Conservation (phyloP, 2,113 vertebrate genomes). For the Aegithalos caudatus region DNA sequence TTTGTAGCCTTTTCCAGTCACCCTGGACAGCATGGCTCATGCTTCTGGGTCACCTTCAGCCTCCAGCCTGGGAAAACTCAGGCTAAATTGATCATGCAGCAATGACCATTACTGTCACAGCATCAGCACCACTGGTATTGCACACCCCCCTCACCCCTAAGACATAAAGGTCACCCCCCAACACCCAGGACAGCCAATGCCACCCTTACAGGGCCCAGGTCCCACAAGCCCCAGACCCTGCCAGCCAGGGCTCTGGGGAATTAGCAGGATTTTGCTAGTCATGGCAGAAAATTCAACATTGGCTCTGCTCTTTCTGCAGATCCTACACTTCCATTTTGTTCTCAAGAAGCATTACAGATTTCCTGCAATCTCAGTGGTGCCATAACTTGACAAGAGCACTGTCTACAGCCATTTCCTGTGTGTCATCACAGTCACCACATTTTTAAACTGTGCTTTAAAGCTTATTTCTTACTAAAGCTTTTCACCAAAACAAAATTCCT, state of each 20-base stretch:
- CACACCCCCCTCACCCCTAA: neutral
- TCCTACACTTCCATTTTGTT: neutral
- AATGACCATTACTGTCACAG: neutral
- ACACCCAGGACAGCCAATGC: neutral
- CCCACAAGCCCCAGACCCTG: rapidly evolving
- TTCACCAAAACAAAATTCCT: neutral
- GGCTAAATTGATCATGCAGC: neutral
- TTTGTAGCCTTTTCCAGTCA: neutral
- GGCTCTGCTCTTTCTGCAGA: neutral
- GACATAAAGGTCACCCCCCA: neutral
- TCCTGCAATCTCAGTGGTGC: neutral
- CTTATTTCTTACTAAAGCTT: neutral
- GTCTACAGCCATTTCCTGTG: neutral
- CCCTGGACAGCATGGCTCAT: neutral
- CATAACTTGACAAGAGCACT: neutral
- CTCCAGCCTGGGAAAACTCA: neutral
- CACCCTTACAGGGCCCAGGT: rapidly evolving
- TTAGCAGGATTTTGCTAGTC: rapidly evolving
- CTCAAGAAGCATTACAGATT: neutral
- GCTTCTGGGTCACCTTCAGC: too few species aligned
- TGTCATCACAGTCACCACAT: neutral
- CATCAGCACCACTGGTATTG: neutral
- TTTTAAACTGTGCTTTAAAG: neutral
- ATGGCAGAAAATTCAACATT: neutral
- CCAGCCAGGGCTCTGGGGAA: neutral